A percentile compares a stretch with the other conserved stretches of the same genome.
These are phyloP conservation scores for Rhabdomys pumilio DNA, from an alignment of 2,797 vertebrate species.

Conservation along the genomic window DNA sequence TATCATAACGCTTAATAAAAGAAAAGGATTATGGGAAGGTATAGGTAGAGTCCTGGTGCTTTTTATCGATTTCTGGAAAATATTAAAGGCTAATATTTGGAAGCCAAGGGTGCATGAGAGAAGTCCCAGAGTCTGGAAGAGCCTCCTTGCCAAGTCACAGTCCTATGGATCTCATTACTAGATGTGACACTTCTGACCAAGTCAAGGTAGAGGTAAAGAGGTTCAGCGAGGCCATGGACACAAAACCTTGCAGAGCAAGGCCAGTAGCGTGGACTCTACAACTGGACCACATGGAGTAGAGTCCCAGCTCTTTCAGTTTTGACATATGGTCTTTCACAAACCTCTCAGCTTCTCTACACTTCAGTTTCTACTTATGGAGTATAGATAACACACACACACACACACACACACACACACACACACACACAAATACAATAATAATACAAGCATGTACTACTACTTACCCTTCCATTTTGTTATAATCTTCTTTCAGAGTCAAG, in stretches of 20 bases:
- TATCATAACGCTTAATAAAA: neutral
- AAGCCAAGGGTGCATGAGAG: neutral
- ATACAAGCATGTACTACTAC: neutral
- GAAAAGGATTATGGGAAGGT: conserved; percentile 14
- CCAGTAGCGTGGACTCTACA: neutral
- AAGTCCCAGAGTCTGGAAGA: neutral
- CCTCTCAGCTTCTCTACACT: neutral
- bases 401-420: too few relatives aligned
- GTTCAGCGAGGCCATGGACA: neutral
- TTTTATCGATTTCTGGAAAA: conserved; percentile 21
- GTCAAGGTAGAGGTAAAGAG: neutral
- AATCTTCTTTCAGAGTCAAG: conserved; percentile 7
- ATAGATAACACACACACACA: neutral
- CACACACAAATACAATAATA: neutral
- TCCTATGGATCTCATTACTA: neutral
- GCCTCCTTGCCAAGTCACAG: neutral
- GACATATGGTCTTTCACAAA: neutral
- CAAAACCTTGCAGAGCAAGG: neutral
- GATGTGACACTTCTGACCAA: neutral
- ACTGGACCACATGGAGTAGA: neutral
- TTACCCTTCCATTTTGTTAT: neutral
- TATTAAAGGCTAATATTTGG: neutral
- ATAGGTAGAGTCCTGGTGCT: neutral
- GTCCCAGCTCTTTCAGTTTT: neutral
- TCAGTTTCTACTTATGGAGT: neutral